Base-by-base conservation (phyloP, 1,140 invertebrate genomes). In the Scaptomyza pallida region DNA sequence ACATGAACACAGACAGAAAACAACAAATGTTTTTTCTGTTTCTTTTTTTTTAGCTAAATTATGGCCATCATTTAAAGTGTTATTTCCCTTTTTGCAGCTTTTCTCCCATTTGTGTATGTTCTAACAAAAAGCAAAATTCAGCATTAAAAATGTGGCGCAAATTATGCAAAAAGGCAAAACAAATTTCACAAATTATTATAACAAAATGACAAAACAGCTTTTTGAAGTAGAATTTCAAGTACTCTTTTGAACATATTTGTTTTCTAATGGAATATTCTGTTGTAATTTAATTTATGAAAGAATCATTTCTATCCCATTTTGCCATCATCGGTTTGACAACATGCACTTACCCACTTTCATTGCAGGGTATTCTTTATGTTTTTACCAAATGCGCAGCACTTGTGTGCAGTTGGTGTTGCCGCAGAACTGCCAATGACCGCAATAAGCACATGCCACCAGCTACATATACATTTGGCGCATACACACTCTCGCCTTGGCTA, bases 11-110 rank as follows among this genome's bases (percentile, higher is more conserved):
- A 30, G 9, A 30, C 26, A 30, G 26, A 30, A 30, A 80, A 76
- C 70, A 59, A 64, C 72, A 77, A 80, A 80, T n/a, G n/a, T n/a
- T n/a, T n/a, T n/a, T n/a, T n/a, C n/a, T n/a, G n/a, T n/a, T n/a
- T n/a, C n/a, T n/a, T n/a, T n/a, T n/a, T 71, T 76, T 74, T 86
- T 80, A 80, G 81, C 81, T 71, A 86, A 86, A 85, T 85, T 88
- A 88, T 81, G 76, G 62, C 65, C 74, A 78, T 75, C 74, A 86
- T 81, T 82, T 82, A 81, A 88, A 88, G 65, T 76, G 70, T 72
- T 72, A 64, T 54, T 44, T 77, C 68, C 43, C 35, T 9, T 47
- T 33, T 41, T 50, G 41, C 43, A 19, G 35, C 44, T 23, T 76
- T 64, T 35, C 5, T 30, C 48, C 48, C 54, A 71, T 68, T 10